Base-by-base conservation (phyloP, 1,140 invertebrate genomes). In the Eumaeus atala region DNA sequence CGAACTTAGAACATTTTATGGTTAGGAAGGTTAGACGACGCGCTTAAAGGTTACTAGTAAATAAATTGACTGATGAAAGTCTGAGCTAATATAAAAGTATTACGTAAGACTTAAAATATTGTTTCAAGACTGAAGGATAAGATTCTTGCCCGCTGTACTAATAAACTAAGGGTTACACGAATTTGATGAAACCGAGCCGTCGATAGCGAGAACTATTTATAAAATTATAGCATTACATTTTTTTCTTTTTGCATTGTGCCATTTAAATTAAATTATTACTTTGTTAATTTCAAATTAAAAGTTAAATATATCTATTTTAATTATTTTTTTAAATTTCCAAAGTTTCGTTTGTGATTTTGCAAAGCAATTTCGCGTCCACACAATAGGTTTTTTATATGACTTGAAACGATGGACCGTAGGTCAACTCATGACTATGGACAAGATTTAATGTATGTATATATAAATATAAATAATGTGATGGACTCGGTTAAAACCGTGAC, bases 71-170 rank as follows among this genome's bases (percentile, higher is more conserved):
- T 14, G 12, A 44, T 14, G 14, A 44, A 44, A 44, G 40, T 44
- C 40, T 44, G 40, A 44, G 40, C 77, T 79, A 82, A 82, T 80
- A 67, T 78, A 66, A 77, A 77, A 84, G 76, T 79, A 79, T 82
- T 84, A 77, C 74, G 72, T 83, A 81, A 83, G 81, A 77, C 80
- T 70, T 62, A 74, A 75, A 81, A 79, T 74, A 71, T 78, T 79
- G 67, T 77, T 72, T 80, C 76, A 79, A 44, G 40, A 44, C 40
- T 44, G 40, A 44, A 44, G 40, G 40, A 44, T 44, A 17, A 44
- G 40, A 44, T 44, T 44, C 40, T 44, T 14, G 40, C 17, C 5
- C 40, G 40, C 16, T 16, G 40, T 44, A 16, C 12, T 44, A 17
- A 16, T 14, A 1, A 16, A 44, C 14, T 16, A 14, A 44, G 40